A percentile compares a stretch with the other conserved stretches of the same genome.
These are phyloP conservation scores for Melanotaenia boesemani DNA, from an alignment of 2,797 vertebrate genomes.

Conservation along the genomic window DNA sequence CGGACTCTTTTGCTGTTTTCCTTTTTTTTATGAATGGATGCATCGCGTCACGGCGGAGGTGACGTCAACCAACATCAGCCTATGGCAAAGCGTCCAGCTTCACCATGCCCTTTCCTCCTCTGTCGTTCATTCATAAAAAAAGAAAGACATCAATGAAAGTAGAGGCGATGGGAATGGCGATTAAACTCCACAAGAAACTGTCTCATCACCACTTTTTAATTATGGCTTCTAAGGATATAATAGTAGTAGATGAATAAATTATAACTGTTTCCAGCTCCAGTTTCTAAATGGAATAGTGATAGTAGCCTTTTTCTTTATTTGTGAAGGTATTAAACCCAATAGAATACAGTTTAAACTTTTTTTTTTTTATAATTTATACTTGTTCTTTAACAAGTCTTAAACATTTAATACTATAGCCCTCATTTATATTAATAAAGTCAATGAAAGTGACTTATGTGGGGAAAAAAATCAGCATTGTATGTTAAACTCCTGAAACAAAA, in stretches of 20 bases:
- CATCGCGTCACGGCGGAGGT: conserved; percentile 82
- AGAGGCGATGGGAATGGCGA: conserved; percentile 38
- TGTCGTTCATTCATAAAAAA: conserved; percentile 81
- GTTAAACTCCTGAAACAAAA: not conserved
- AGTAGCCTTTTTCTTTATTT: not conserved
- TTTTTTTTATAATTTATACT: not conserved
- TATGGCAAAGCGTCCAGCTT: conserved; percentile 62
- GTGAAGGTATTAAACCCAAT: not conserved
- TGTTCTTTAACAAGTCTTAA: not conserved
- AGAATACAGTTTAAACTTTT: not conserved
- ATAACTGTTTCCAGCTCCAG: not conserved
- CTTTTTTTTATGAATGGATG: conserved; percentile 84
- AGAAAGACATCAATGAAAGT: conserved; percentile 70
- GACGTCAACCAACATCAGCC: conserved; percentile 79
- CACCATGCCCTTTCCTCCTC: conserved; percentile 59
- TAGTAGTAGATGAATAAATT: not conserved
- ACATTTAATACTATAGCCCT: not conserved
- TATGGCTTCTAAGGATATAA: not conserved
- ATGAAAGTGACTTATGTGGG: not conserved
- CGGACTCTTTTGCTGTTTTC: conserved; percentile 52
- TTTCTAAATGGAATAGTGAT: not conserved
- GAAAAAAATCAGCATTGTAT: not conserved
- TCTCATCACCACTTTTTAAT: not conserved
- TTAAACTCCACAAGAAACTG: conserved; percentile 24
- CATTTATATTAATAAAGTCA: not conserved